These are phyloP conservation scores for Xenopus borealis DNA, from an alignment of 2,113 vertebrate species.

Conservation along the genomic window DNA sequence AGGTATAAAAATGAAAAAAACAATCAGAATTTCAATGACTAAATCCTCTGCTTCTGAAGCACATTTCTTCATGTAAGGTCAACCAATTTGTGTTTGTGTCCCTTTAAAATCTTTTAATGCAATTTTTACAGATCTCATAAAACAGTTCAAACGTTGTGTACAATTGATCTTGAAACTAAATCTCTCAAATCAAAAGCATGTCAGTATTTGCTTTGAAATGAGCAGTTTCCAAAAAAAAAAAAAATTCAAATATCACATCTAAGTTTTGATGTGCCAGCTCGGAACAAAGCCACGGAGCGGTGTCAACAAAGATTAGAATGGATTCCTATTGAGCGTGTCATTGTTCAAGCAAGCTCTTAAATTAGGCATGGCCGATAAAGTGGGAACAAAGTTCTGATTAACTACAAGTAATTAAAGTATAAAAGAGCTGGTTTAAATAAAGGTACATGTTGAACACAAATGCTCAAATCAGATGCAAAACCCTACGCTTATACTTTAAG, in stretches of 20 bases:
- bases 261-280: constrained; percentile 15
- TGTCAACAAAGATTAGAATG: constrained; percentile 35
- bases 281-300: constrained; percentile 20
- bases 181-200: constrained; percentile 14
- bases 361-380: constrained; percentile 28
- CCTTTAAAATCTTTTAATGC: constrained; percentile 28
- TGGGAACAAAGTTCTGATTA: constrained; percentile 4
- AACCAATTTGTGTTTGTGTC: background rate
- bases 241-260: constrained; percentile 23
- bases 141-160: constrained; percentile 24
- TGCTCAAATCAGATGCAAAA: no score
- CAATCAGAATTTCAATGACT: no score
- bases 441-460: no score
- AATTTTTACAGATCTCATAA: constrained; percentile 27
- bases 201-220: constrained; percentile 18
- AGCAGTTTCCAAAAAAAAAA: no score
- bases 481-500: no score
- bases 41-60: no score
- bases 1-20: no score
- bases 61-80: no score
- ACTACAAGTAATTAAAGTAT: background rate
- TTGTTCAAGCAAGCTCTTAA: constrained; percentile 20
- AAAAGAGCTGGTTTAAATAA: background rate
- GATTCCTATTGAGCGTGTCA: constrained; percentile 25
- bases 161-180: constrained; percentile 26